Percentiles rank a stretch among this genome's conserved stretches.
phyloP scores from a whole-genome alignment of 2,797 vertebrate species.

The Urosaurus nigricauda region DNA sequence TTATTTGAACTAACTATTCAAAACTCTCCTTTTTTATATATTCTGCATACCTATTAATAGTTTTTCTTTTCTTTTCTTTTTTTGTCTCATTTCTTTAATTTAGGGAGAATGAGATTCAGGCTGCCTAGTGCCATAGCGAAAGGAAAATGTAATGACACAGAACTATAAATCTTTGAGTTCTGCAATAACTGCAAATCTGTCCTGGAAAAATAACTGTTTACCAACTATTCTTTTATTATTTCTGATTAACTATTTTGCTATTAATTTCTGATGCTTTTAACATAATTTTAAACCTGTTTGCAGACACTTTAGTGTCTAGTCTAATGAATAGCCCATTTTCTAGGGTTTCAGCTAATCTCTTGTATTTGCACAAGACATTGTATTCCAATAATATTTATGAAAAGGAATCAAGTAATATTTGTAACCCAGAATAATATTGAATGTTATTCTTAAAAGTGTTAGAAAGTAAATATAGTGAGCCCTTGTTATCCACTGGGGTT shows the following conservation, averaged over 20 bases:
- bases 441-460: neutral
- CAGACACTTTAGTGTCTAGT: neutral
- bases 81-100: conserved; percentile 34
- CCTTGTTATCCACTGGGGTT: too few species aligned
- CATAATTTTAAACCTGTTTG: conserved; percentile 24
- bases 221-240: conserved; percentile 9
- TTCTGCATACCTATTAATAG: conserved; percentile 23
- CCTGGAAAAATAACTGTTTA: conserved; percentile 15
- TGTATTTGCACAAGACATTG: conserved; percentile 13
- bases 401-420: neutral
- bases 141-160: conserved; percentile 19
- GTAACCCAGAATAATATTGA: neutral
- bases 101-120: conserved; percentile 12
- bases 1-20: conserved; percentile 38
- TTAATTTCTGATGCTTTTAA: conserved; percentile 44
- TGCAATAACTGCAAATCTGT: conserved; percentile 32
- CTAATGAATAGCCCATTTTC: conserved; percentile 9
- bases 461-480: too few species aligned
- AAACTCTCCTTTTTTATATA: conserved; percentile 22
- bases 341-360: conserved; percentile 18
- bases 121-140: conserved; percentile 15
- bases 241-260: conserved; percentile 36
- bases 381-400: conserved; percentile 6
- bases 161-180: conserved; percentile 24
- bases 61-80: neutral